Evolutionary conservation across 2,113 vertebrate species (phyloP).

Genomic region (Aptenodytes forsteri): DNA sequence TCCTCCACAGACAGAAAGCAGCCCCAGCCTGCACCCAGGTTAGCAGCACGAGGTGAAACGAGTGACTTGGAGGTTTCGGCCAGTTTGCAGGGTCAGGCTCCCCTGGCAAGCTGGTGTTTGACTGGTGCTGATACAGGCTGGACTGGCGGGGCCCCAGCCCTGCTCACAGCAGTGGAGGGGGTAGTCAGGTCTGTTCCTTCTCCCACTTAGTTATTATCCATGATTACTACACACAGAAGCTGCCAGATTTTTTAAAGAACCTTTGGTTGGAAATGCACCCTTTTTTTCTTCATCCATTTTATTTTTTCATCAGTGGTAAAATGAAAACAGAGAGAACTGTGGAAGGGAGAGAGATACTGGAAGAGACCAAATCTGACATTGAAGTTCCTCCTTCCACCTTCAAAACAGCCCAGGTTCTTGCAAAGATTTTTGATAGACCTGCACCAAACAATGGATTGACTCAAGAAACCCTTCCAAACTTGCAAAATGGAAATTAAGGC

Average conservation of each 20-base stretch:
- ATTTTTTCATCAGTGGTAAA: neutral
- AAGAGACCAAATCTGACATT: neutral
- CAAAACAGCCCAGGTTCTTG: neutral
- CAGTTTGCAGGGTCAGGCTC: neutral
- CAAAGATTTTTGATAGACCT: neutral
- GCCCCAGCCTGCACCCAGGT: neutral
- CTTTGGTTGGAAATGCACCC: accelerated
- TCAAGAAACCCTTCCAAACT: neutral
- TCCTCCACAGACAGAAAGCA: neutral
- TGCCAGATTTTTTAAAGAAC: neutral
- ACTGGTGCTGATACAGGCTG: neutral
- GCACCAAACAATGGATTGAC: neutral
- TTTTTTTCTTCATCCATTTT: neutral
- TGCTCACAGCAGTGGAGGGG: neutral
- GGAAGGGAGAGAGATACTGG: neutral
- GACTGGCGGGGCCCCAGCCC: neutral
- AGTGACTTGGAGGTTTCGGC: neutral
- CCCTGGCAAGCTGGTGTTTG: neutral
- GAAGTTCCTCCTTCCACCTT: neutral
- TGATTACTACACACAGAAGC: neutral
- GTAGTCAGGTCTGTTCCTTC: neutral
- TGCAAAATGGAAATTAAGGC: neutral
- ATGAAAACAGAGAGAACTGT: neutral
- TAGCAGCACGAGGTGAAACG: neutral
- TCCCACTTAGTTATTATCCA: neutral